Evolutionary conservation across 2,888 invertebrate species (phyloP).

Genomic region (Pseudococcus viburni): DNA sequence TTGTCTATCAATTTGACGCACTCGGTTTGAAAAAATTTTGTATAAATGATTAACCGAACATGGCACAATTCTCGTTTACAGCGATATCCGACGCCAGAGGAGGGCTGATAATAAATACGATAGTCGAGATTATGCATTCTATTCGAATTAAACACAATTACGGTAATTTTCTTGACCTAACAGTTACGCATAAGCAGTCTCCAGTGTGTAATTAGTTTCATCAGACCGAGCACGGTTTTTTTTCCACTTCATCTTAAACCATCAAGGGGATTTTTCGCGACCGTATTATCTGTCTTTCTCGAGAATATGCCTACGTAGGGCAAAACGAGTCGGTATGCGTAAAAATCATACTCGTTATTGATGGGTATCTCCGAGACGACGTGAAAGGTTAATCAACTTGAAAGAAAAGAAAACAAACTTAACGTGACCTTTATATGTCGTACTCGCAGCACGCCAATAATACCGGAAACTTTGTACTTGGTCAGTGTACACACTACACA

Average conservation of each 20-base stretch:
- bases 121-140: conserved; percentile 50
- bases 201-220: conserved; percentile 45
- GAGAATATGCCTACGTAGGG: background rate
- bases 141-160: conserved; percentile 33
- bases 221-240: conserved; percentile 38
- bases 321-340: conserved; percentile 26
- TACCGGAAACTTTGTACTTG: conserved; percentile 39
- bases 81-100: background rate
- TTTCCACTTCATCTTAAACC: background rate
- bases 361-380: conserved; percentile 6
- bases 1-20: background rate
- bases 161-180: conserved; percentile 56
- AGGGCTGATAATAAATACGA: conserved; percentile 29
- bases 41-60: conserved; percentile 10
- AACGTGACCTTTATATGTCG: background rate
- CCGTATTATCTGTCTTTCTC: background rate
- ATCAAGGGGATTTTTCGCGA: background rate
- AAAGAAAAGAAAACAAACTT: conserved; percentile 7
- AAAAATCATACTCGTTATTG: background rate
- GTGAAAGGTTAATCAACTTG: conserved; percentile 53
- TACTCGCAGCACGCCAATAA: background rate
- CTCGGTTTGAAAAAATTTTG: background rate
- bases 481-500: background rate
- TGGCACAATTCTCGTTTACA: background rate
- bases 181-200: conserved; percentile 58